Percentiles rank a stretch among this genome's conserved stretches.
Conservation (phyloP, 1,140 invertebrate species). For the Gryllus bimaculatus region DNA sequence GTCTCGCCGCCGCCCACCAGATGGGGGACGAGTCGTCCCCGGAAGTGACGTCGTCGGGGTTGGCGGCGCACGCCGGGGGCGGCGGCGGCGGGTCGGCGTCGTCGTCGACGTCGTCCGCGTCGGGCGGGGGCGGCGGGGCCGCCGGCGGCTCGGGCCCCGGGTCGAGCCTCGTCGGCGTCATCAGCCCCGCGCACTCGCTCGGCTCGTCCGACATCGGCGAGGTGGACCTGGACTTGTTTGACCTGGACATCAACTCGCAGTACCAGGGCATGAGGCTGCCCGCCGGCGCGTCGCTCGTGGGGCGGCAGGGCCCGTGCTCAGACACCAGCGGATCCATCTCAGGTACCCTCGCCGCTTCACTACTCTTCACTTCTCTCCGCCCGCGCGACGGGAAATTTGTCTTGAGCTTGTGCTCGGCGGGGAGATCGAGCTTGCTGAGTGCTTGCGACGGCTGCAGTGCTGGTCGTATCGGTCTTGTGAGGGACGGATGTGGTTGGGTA, state of each 20-base stretch:
- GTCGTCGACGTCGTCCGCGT: slow-evolving; percentile 29
- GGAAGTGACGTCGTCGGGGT: slow-evolving; percentile 57
- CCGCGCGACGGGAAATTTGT: too few species aligned
- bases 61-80: slow-evolving; percentile 30
- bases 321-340: slow-evolving; percentile 38
- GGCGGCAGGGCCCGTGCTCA: slow-evolving; percentile 27
- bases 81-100: slow-evolving; percentile 30
- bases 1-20: slow-evolving; percentile 2
- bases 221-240: slow-evolving; percentile 73
- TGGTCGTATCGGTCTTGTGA: too few species aligned
- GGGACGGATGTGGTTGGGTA: too few species aligned
- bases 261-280: slow-evolving; percentile 29
- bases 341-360: slow-evolving; percentile 28
- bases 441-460: too few species aligned
- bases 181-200: slow-evolving; percentile 55
- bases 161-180: slow-evolving; percentile 28
- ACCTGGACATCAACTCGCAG: slow-evolving; percentile 47
- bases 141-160: slow-evolving; percentile 25
- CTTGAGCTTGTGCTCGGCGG: too few species aligned
- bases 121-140: slow-evolving; percentile 23
- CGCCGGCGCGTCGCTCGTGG: slow-evolving; percentile 27
- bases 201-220: slow-evolving; percentile 51
- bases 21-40: slow-evolving; percentile 61
- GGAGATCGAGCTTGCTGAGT: too few species aligned
- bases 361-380: too few species aligned